Conservation (phyloP, 2,888 invertebrate genomes). For the Mesoligia furuncula region DNA sequence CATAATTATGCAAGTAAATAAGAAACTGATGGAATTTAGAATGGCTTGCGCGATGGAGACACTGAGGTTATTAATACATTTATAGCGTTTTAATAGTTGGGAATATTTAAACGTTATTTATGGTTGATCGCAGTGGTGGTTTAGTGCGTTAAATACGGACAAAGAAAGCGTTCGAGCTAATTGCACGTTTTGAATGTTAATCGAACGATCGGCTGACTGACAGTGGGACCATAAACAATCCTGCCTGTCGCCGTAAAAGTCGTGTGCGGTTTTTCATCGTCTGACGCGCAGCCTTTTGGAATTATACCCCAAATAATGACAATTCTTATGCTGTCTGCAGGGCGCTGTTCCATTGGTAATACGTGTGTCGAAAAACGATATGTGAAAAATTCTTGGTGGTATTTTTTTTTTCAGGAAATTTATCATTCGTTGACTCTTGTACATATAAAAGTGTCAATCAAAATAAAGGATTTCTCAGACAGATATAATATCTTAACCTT, state of each 20-base stretch:
- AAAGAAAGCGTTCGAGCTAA: conserved; percentile 74
- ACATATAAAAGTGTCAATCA: not conserved
- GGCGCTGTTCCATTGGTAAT: conserved; percentile 66
- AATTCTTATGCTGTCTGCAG: conserved; percentile 73
- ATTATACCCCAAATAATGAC: conserved; percentile 85
- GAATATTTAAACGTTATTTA: conserved; percentile 31
- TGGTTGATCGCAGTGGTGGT: conserved; percentile 18
- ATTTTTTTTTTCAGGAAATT: not conserved
- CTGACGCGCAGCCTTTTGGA: conserved; percentile 79
- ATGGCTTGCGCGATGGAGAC: conserved; percentile 20
- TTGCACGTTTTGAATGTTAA: conserved; percentile 82
- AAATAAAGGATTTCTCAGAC: not conserved
- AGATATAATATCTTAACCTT: not conserved
- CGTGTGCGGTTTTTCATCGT: conserved; percentile 87
- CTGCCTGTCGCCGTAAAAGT: conserved; percentile 85
- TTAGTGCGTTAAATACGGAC: conserved; percentile 59
- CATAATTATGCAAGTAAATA: conserved; percentile 46
- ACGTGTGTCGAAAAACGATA: conserved; percentile 47
- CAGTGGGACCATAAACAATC: conserved; percentile 83
- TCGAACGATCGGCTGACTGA: conserved; percentile 79
- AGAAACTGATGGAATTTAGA: conserved; percentile 27
- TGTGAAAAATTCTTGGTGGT: conserved; percentile 1
- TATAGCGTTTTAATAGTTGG: conserved; percentile 35
- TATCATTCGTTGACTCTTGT: not conserved
- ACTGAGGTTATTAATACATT: conserved; percentile 42